Evolutionary conservation across 2,888 invertebrate species (phyloP), one percentile per base, ranked within the genome.

Genomic region (Protonemura montana): DNA sequence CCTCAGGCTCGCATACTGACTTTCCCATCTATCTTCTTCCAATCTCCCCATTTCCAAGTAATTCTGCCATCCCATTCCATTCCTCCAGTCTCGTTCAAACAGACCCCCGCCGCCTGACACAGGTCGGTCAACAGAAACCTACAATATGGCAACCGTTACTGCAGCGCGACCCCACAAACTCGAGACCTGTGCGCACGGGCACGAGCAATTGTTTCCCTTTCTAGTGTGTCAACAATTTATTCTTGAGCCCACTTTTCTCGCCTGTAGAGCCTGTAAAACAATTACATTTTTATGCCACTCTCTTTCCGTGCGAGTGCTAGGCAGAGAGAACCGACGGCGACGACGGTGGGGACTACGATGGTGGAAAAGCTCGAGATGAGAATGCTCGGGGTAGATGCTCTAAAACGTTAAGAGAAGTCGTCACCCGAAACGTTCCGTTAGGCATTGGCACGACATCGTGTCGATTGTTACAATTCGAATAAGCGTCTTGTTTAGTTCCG

Each of bases 1-100:
- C 59, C 59, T 59, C 59, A 59, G 59, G 13, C 59, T 59, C 59
- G 21, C 59, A 59, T 59, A 59, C 59, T 59, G 59, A 59, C 59
- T 59, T 59, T 21, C 59, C 59, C 59, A 59, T 59, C 59, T 21
- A 59, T 59, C 59, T 59, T 59, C 59, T 21, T 59, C 59, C 59
- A 59, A 59, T 59, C 59, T 59, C 59, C 59, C 59, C 59, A 59
- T 59, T 59, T 59, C 59, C 59, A 59, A 59, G 59, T 59, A 59
- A 59, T 59, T 59, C 59, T 13, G 21, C 59, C 59, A 21, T 59
- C 59, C 21, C 59, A 21, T 59, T 59, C 59, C 13, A 59, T 59
- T 59, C 21, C 21, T 21, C 21, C 21, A 21, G 16, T 59, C 59
- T 3, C 59, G 59, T 59, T 59, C 59, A 59, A 59, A 59, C 59